phyloP scores from a whole-genome alignment of 2,797 vertebrate genomes.

The Rallus crepitans region DNA sequence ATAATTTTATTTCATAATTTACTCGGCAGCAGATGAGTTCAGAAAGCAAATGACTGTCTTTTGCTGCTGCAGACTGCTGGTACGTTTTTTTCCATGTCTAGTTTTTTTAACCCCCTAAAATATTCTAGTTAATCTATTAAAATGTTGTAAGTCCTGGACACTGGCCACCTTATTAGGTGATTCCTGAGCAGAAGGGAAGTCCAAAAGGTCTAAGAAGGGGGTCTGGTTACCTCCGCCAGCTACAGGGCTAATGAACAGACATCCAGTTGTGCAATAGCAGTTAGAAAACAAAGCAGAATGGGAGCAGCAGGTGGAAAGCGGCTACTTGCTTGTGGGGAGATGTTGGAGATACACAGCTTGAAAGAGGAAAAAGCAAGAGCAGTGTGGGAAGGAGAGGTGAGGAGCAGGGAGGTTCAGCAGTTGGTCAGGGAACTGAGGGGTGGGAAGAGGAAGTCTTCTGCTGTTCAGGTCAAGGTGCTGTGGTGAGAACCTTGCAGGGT shows the following conservation, averaged over 20 bases:
- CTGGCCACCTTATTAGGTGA: not conserved
- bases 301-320: not conserved
- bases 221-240: not conserved
- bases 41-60: not conserved
- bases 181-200: not conserved
- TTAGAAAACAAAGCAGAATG: not conserved
- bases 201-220: not conserved
- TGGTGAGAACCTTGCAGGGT: not conserved
- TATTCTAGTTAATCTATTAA: not conserved
- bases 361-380: not conserved
- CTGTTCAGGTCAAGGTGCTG: not conserved
- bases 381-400: not conserved
- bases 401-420: not conserved
- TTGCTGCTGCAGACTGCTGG: not conserved
- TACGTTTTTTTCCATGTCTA: not conserved
- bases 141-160: not conserved
- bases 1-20: conserved; percentile 13
- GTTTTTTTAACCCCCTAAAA: not conserved
- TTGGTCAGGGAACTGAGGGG: not conserved
- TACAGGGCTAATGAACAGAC: not conserved
- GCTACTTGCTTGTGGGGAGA: not conserved
- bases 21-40: not conserved
- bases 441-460: not conserved
- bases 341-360: not conserved
- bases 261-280: not conserved